Conservation (phyloP, 1,140 invertebrate genomes). For the Bombus affinis region DNA sequence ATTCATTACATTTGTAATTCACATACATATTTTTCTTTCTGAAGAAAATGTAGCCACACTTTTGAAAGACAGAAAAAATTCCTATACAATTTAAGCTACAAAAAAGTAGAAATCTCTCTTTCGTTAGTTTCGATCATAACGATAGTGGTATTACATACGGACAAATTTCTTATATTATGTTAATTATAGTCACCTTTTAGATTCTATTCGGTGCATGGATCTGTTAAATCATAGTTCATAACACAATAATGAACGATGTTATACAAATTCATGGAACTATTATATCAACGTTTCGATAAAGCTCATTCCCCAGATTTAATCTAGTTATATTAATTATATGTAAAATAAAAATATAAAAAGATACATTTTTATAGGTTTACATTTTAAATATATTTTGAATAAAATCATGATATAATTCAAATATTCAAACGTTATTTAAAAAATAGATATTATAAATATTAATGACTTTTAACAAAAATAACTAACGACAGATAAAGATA, state of each 20-base stretch:
- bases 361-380: background rate
- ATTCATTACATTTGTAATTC: constrained; percentile 23
- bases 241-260: background rate
- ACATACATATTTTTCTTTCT: constrained; percentile 19
- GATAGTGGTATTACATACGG: background rate
- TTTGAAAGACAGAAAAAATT: constrained; percentile 32
- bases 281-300: background rate
- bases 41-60: constrained; percentile 17
- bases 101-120: background rate
- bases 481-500: background rate
- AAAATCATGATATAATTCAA: background rate
- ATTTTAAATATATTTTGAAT: background rate
- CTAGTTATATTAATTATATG: background rate
- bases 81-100: constrained; percentile 2
- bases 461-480: background rate
- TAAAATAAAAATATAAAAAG: background rate
- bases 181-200: background rate
- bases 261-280: background rate
- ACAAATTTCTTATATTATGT: background rate
- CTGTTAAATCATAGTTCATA: background rate
- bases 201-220: background rate
- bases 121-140: background rate
- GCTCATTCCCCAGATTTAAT: constrained; percentile 2
- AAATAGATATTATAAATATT: background rate
- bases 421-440: background rate